These are phyloP conservation scores for Drosophila rubida DNA, from an alignment of 2,888 invertebrate genomes.

Conservation along the genomic window DNA sequence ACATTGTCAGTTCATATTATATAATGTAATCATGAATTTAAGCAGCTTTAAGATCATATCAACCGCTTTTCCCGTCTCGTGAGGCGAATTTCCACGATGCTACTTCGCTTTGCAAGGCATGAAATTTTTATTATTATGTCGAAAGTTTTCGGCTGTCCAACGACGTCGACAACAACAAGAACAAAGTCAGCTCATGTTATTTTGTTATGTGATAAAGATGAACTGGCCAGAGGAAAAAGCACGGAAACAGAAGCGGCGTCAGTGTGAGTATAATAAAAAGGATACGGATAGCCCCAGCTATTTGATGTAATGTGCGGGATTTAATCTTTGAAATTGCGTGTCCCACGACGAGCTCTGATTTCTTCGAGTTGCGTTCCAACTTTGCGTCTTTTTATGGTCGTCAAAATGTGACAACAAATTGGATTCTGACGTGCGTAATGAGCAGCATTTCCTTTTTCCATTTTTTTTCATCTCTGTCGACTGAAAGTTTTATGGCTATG, in stretches of 20 bases:
- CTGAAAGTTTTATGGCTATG: slow-evolving; percentile 31
- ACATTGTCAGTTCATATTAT: slow-evolving; percentile 51
- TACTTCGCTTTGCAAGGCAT: slow-evolving; percentile 52
- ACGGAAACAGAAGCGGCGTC: slow-evolving; percentile 1
- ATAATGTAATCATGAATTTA: slow-evolving; percentile 67
- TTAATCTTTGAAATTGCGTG: slow-evolving; percentile 71
- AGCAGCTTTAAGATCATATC: slow-evolving; percentile 66
- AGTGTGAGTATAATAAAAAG: slow-evolving; percentile 43
- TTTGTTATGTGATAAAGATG: slow-evolving; percentile 63
- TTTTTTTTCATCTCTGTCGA: slow-evolving; percentile 10
- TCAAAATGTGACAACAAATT: slow-evolving; percentile 72
- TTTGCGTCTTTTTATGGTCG: slow-evolving; percentile 43
- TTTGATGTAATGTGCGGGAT: slow-evolving; percentile 66
- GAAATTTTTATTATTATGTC: slow-evolving; percentile 73
- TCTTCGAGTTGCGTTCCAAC: slow-evolving; percentile 17
- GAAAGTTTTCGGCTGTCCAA: slow-evolving; percentile 54
- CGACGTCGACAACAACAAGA: neutral
- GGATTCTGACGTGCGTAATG: slow-evolving; percentile 73
- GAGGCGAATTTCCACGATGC: slow-evolving; percentile 20
- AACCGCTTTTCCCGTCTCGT: neutral
- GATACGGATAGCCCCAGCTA: slow-evolving; percentile 33
- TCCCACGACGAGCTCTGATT: slow-evolving; percentile 56
- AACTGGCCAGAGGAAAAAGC: slow-evolving; percentile 55
- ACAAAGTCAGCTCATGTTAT: slow-evolving; percentile 42
- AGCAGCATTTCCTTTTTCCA: slow-evolving; percentile 52